phyloP scores from a whole-genome alignment of 2,888 invertebrate genomes.

The Pyrrhia umbra region DNA sequence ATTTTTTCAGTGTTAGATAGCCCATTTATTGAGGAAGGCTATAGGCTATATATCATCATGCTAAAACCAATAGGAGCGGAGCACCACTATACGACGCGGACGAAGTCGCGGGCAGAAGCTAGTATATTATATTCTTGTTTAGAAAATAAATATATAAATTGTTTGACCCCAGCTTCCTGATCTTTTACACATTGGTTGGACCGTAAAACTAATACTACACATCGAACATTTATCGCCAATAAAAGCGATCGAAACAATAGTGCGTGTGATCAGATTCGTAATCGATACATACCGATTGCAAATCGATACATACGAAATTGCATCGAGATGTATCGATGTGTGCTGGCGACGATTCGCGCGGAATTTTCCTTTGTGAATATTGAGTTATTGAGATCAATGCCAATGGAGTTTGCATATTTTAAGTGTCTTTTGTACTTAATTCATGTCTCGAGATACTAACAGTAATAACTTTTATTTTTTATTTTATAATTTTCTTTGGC shows the following conservation, averaged over 20 bases:
- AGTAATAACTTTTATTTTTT: too few relatives aligned
- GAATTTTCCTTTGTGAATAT: slow-evolving; percentile 46
- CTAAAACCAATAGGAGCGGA: too few relatives aligned
- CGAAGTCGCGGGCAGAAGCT: too few relatives aligned
- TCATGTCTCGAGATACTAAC: too few relatives aligned
- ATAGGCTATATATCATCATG: too few relatives aligned
- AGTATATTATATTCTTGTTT: too few relatives aligned
- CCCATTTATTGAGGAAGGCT: too few relatives aligned
- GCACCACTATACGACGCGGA: too few relatives aligned
- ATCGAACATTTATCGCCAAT: slow-evolving; percentile 55
- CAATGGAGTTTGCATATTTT: slow-evolving; percentile 37
- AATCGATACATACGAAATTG: slow-evolving; percentile 64
- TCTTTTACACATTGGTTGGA: neutral
- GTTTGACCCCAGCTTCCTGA: too few relatives aligned
- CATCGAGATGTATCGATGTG: slow-evolving; percentile 39
- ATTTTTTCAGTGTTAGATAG: too few relatives aligned
- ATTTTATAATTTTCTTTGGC: too few relatives aligned
- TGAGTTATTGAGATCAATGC: slow-evolving; percentile 58
- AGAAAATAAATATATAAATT: too few relatives aligned
- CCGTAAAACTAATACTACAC: slow-evolving; percentile 44
- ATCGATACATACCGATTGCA: slow-evolving; percentile 67
- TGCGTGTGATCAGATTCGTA: slow-evolving; percentile 72
- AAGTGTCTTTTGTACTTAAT: slow-evolving; percentile 17
- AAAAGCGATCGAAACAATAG: slow-evolving; percentile 70
- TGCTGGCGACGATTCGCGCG: slow-evolving; percentile 22